Conservation (phyloP, 1,140 invertebrate genomes). For the Apocrypta bakeri region DNA sequence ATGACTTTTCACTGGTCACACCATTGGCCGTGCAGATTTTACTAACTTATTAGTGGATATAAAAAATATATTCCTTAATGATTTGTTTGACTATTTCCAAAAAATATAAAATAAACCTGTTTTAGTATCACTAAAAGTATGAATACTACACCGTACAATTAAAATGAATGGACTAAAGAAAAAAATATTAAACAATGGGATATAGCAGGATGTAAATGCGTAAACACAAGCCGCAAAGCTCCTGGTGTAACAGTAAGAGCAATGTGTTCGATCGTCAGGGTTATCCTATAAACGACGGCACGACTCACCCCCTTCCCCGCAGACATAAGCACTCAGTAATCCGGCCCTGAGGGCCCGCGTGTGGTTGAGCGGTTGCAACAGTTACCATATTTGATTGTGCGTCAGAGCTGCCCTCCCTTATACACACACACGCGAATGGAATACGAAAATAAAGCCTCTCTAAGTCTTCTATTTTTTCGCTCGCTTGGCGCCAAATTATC, state of each 20-base stretch:
- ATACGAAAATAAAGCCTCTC: background rate
- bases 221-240: background rate
- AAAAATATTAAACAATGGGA: too few species aligned
- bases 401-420: background rate
- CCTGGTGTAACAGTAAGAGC: too few species aligned
- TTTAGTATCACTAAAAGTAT: too few species aligned
- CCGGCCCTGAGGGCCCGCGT: conserved; percentile 70
- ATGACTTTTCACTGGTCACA: too few species aligned
- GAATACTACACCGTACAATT: too few species aligned
- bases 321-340: conserved; percentile 61
- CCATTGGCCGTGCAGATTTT: too few species aligned
- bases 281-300: conserved; percentile 72
- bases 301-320: conserved; percentile 55
- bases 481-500: conserved; percentile 52
- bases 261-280: conserved; percentile 55
- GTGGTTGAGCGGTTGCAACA: conserved; percentile 72
- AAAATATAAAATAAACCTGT: too few species aligned
- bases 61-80: too few species aligned
- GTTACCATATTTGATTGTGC: conserved; percentile 72
- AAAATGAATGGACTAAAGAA: too few species aligned
- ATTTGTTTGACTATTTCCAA: too few species aligned
- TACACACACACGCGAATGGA: background rate
- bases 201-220: too few species aligned
- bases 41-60: too few species aligned
- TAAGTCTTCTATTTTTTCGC: background rate